Base-by-base conservation (phyloP, 2,797 vertebrate genomes). In the Pangasius sanitwongsei region DNA sequence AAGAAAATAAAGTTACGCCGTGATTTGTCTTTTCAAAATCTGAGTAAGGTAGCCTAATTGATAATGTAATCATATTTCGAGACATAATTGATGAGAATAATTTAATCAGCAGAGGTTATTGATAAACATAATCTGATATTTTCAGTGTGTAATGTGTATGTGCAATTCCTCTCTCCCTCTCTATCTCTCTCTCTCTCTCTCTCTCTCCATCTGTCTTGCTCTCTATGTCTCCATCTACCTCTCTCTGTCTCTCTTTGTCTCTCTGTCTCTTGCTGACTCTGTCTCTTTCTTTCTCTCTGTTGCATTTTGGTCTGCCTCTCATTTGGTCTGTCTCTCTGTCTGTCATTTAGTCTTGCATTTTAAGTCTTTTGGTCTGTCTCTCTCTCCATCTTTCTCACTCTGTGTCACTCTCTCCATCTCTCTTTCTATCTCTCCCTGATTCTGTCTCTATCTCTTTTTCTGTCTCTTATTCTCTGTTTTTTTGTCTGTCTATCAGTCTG, bases 11-110 rank as follows among this genome's bases (percentile, higher is more conserved):
- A 67, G 88, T 86, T 86, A 81, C 2, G n/a, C 34, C 41, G 6
- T 74, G 77, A 72, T 89, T 61, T 48, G 65, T 4, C 53, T 59
- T 61, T 86, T 70, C 23, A 20, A 37, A 89, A 70, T 86, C 83
- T 5, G 70, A 85, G 70, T 41, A 77, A 37, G 15, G 61, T 25
- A 34, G 59, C 37, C 31, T 85, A 69, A 89, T 53, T 89, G 88
- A 89, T 69, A 59, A 70, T 48, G 37, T 80, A 89, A 89, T 89
- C 75, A 34, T 61, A 81, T 86, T 89, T 34, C 55, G 37, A 6
- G 75, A 82, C 67, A 63, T 89, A 82, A 86, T 74, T 89, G 88
- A 86, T 89, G 28, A 86, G 28, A 69, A 57, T 82, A 89, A 89
- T 89, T 72, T 12, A 28, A 86, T 89, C 78, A n/a, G 53, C 55